phyloP scores from a whole-genome alignment of 2,888 invertebrate species.

The Brachyopa scutellaris region DNA sequence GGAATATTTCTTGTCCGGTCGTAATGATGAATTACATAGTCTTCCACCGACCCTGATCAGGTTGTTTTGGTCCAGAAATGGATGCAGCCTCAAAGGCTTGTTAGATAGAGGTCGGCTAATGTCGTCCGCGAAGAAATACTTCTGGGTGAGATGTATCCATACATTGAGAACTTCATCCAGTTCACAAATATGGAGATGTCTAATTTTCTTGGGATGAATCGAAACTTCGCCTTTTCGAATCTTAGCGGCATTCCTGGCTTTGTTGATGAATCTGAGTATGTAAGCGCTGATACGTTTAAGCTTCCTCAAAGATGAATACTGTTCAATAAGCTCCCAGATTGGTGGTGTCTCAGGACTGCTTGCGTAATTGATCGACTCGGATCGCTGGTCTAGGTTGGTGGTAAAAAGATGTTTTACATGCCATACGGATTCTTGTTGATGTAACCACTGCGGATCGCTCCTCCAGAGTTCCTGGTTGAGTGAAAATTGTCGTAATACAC shows the following conservation, averaged over 20 bases:
- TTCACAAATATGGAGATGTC: slow-evolving; percentile 4
- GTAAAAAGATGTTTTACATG: slow-evolving; percentile 8
- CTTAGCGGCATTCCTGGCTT: not conserved
- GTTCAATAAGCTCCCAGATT: slow-evolving; percentile 9
- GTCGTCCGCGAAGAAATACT: slow-evolving; percentile 3
- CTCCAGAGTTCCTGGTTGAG: slow-evolving; percentile 12
- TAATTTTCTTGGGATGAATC: not conserved
- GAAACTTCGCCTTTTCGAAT: not conserved
- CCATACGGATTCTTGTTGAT: slow-evolving; percentile 10
- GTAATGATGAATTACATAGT: not conserved
- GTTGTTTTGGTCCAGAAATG: slow-evolving; percentile 36
- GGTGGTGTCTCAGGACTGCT: not conserved
- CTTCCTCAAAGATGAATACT: not conserved
- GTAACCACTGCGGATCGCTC: slow-evolving; percentile 4
- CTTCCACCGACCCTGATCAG: slow-evolving; percentile 38
- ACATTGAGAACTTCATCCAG: not conserved
- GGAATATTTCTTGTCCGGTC: slow-evolving; percentile 13
- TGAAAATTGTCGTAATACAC: not conserved
- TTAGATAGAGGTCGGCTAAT: not conserved
- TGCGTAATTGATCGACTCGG: not conserved
- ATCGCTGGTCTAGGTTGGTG: slow-evolving; percentile 9
- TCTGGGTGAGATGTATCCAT: slow-evolving; percentile 6
- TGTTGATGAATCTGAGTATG: not conserved
- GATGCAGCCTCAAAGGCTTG: slow-evolving; percentile 17
- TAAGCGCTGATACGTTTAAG: slow-evolving; percentile 8